A percentile compares a stretch with the other conserved stretches of the same genome.
Evolutionary conservation across 2,888 invertebrate genomes (phyloP).

Genomic region (Chesias legatella): DNA sequence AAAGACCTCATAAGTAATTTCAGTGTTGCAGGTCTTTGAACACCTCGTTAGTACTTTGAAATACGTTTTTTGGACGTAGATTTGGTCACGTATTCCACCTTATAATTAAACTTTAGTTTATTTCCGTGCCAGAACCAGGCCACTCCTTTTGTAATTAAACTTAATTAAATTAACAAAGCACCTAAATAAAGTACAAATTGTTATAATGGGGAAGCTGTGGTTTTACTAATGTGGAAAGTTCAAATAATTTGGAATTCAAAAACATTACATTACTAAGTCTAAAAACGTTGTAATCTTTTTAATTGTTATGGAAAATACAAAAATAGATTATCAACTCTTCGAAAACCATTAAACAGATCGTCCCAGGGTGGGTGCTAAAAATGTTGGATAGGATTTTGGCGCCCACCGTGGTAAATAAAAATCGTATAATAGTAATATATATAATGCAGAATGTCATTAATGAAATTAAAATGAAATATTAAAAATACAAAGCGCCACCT

Average conservation of each 20-base stretch:
- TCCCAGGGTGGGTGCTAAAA: slow-evolving; percentile 4
- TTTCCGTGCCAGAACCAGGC: slow-evolving; percentile 4
- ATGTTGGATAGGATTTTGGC: background rate
- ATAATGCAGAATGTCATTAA: no score
- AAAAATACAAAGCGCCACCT: no score
- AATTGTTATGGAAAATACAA: no score
- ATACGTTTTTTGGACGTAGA: slow-evolving; percentile 13
- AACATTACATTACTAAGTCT: background rate
- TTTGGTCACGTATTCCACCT: slow-evolving; percentile 23
- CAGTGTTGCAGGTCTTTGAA: no score
- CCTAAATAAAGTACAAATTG: slow-evolving; percentile 3
- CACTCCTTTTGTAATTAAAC: slow-evolving; percentile 13
- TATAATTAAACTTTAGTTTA: slow-evolving; percentile 24
- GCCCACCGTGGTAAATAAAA: background rate
- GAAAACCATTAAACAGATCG: background rate
- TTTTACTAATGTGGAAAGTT: slow-evolving; percentile 10
- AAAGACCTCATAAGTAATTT: no score
- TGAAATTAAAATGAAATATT: no score
- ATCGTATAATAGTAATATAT: no score
- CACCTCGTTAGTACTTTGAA: slow-evolving; percentile 4
- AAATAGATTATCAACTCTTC: no score
- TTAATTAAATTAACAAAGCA: slow-evolving; percentile 16
- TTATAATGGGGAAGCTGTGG: slow-evolving; percentile 5
- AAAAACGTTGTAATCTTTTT: background rate
- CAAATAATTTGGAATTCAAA: background rate